Evolutionary conservation across 1,140 invertebrate species (phyloP).

Genomic region (Drosophila repleta): DNA sequence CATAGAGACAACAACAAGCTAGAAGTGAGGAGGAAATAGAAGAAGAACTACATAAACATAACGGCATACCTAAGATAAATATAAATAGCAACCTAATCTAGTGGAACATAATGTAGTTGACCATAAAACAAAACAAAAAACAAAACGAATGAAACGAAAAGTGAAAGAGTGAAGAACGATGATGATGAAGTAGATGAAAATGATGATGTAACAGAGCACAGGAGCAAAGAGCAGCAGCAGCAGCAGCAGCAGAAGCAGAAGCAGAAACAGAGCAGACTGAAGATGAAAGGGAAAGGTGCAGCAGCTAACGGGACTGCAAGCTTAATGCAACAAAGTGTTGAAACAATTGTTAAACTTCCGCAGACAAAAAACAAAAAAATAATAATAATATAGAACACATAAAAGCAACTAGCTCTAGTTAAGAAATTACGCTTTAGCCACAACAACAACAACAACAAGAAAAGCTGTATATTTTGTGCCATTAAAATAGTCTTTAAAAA

Average conservation of each 20-base stretch:
- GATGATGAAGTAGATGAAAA: constrained; percentile 20
- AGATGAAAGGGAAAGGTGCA: not conserved
- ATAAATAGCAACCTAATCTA: constrained; percentile 82
- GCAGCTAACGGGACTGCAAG: constrained; percentile 36
- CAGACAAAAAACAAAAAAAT: constrained; percentile 26
- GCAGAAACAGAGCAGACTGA: constrained; percentile 19
- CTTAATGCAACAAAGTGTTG: constrained; percentile 12
- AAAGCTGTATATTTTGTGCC: constrained; percentile 82
- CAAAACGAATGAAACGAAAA: constrained; percentile 9
- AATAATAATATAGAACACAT: constrained; percentile 4
- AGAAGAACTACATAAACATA: constrained; percentile 77
- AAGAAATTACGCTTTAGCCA: constrained; percentile 26
- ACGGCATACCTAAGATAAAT: constrained; percentile 81
- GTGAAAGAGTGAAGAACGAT: constrained; percentile 27
- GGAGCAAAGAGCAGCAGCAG: constrained; percentile 44
- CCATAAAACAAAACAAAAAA: constrained; percentile 51
- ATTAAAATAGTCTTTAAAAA: constrained; percentile 74
- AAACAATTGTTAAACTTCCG: constrained; percentile 22
- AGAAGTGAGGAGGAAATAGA: constrained; percentile 18
- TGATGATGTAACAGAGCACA: constrained; percentile 42
- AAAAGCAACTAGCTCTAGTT: constrained; percentile 23
- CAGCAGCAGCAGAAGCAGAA: constrained; percentile 38
- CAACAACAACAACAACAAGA: constrained; percentile 36
- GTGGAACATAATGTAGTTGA: constrained; percentile 80
- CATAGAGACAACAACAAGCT: constrained; percentile 12